These are phyloP conservation scores for Orthosia incerta DNA, from an alignment of 2,888 invertebrate genomes.

Conservation along the genomic window DNA sequence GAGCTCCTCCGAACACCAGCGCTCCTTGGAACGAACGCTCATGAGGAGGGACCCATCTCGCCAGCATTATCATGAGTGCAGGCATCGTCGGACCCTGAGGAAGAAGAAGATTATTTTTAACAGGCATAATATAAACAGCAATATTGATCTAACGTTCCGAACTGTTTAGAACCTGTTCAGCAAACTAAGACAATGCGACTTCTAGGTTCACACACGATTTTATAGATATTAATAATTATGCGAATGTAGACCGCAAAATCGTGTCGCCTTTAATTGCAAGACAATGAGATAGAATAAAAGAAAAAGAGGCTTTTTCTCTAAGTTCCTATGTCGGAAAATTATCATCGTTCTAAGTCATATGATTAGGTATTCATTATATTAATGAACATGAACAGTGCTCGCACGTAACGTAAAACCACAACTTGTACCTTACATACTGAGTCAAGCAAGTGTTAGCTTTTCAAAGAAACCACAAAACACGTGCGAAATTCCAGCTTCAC, in stretches of 20 bases:
- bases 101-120: conserved; percentile 49
- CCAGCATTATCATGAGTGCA: conserved; percentile 92
- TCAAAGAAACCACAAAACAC: neutral
- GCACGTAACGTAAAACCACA: neutral
- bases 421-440: neutral
- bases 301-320: no score
- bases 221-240: no score
- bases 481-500: neutral
- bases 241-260: no score
- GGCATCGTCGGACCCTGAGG: conserved; percentile 94
- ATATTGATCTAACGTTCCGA: no score
- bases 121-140: neutral
- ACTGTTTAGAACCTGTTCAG: no score
- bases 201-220: no score
- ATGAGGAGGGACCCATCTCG: conserved; percentile 91
- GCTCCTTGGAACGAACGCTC: conserved; percentile 91
- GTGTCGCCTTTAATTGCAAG: no score
- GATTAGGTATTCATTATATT: no score
- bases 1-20: conserved; percentile 91
- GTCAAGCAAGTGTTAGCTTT: neutral
- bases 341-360: neutral
- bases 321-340: neutral
- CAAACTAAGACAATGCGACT: no score
- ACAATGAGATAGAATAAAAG: no score
- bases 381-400: neutral